Percentiles rank a stretch among this genome's conserved stretches.
phyloP scores from a whole-genome alignment of 2,797 vertebrate species.

The Zalophus californianus region DNA sequence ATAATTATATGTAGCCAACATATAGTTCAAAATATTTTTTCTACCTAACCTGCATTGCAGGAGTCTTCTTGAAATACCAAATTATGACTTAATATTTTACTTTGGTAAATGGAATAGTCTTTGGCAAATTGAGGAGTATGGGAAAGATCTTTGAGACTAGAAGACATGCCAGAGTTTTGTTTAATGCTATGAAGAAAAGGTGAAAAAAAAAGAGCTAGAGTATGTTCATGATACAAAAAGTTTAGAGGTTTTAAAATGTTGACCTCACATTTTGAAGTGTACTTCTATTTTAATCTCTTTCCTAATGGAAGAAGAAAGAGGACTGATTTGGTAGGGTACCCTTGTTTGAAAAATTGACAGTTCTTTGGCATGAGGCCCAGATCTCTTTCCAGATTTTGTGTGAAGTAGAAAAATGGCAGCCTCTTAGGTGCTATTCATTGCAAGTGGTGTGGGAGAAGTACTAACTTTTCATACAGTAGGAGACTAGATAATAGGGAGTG shows the following conservation, averaged over 20 bases:
- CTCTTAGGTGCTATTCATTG: constrained; percentile 60
- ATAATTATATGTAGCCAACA: neutral
- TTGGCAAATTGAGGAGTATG: constrained; percentile 32
- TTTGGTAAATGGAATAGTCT: constrained; percentile 35
- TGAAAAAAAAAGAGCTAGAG: neutral
- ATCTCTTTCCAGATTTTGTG: constrained; percentile 67
- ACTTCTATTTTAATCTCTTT: constrained; percentile 74
- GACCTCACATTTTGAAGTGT: constrained; percentile 71
- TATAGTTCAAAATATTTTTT: neutral
- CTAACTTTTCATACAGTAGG: neutral
- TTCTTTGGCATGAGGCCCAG: neutral
- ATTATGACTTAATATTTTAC: constrained; percentile 49
- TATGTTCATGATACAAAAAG: constrained; percentile 50
- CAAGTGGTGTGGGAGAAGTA: neutral
- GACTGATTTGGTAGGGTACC: constrained; percentile 31
- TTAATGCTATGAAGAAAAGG: constrained; percentile 45
- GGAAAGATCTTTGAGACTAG: constrained; percentile 36
- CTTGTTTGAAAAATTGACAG: constrained; percentile 59
- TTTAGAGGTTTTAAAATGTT: constrained; percentile 67
- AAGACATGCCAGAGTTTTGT: constrained; percentile 45
- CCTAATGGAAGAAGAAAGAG: constrained; percentile 56
- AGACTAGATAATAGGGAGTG: neutral
- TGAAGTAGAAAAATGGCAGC: constrained; percentile 67
- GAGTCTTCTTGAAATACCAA: constrained; percentile 7
- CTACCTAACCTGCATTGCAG: neutral